Base-by-base conservation (phyloP, 2,888 invertebrate genomes). In the Dolichopus griseipennis region DNA sequence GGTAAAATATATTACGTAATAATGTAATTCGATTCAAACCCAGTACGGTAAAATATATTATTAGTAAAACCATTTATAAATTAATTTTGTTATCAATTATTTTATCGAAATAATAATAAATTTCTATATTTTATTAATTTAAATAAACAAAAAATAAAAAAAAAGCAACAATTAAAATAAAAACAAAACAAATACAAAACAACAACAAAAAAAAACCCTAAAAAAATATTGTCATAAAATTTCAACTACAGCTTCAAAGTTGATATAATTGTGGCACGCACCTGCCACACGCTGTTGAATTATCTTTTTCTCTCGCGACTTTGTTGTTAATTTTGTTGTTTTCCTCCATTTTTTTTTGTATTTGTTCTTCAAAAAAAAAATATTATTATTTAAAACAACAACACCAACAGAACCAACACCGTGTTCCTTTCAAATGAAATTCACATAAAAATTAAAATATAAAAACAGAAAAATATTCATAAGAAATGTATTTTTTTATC, bases 211-310 rank as follows among this genome's bases (percentile, higher is more conserved):
- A 52, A 18, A 52, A 52, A 37, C 12, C 6, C 1, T 10, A 52
- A 52, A 52, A 52, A 52, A 52, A 52, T 6, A 52, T 52, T 52
- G 52, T 52, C 52, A 52, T 52, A 52, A 52, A 52, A 52, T 52
- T 52, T 52, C 52, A 52, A 52, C 52, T n/a, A 18, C 15, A 52
- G n/a, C 52, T 52, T 52, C 18, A 52, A 52, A 5, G 2, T 52
- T 52, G n/a, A 52, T 52, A 52, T 52, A 52, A 52, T 52, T 52
- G 52, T 52, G 52, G 52, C 52, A 52, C 52, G 52, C 52, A 52
- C 52, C 52, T 52, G 52, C 52, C 52, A 52, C 52, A 52, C 52
- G 52, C 52, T 52, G 52, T 52, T 52, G 52, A 52, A 52, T 52
- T 52, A 52, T 52, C 52, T 52, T 52, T 52, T 52, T 3, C 52